Evolutionary conservation across 2,888 invertebrate species (phyloP).

Genomic region (Aleiodes testaceus): DNA sequence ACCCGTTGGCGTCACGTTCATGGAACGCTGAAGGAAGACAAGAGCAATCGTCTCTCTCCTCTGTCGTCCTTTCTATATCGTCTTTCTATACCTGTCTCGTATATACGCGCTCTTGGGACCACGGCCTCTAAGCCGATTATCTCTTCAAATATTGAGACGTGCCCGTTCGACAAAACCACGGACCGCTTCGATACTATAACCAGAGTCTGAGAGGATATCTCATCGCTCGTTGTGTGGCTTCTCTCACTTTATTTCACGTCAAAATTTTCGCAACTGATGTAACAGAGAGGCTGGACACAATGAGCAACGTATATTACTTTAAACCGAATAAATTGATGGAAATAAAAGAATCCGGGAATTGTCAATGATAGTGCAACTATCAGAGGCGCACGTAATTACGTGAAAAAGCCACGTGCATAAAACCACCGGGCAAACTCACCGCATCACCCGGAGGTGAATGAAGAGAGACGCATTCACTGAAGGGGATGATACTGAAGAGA

Average conservation of each 20-base stretch:
- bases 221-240: conserved; percentile 32
- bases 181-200: conserved; percentile 41
- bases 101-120: conserved; percentile 26
- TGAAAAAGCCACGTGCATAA: conserved; percentile 30
- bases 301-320: too few relatives aligned
- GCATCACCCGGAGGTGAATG: conserved; percentile 16
- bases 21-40: conserved; percentile 51
- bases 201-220: conserved; percentile 38
- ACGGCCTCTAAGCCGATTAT: conserved; percentile 65
- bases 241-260: conserved; percentile 26
- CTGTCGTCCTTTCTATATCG: conserved; percentile 12
- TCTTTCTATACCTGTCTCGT: conserved; percentile 39
- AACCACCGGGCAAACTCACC: conserved; percentile 31
- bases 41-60: conserved; percentile 12
- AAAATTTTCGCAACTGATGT: conserved; percentile 25
- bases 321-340: not conserved
- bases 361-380: conserved; percentile 3
- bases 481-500: not conserved
- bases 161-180: conserved; percentile 52
- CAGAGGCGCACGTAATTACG: conserved; percentile 29
- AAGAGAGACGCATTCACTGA: not conserved
- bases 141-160: conserved; percentile 68
- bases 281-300: conserved; percentile 11
- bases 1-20: conserved; percentile 59
- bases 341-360: not conserved